Base-by-base conservation (phyloP, 2,888 invertebrate genomes). In the Eueremaeus valkanovi region DNA sequence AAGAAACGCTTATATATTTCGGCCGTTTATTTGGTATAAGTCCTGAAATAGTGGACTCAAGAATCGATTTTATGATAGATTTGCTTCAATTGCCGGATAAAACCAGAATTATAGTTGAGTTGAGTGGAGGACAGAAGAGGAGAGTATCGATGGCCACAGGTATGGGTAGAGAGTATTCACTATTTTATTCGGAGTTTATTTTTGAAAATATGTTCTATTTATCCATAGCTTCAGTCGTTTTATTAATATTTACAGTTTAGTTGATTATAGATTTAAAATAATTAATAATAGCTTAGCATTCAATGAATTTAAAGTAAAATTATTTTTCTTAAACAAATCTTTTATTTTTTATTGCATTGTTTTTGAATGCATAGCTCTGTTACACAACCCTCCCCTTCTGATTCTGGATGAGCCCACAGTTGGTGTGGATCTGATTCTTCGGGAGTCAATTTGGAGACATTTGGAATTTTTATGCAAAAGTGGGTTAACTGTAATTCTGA, bases 1-100 rank as follows among this genome's bases (percentile, higher is more conserved):
- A 90, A 79, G 95, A 96, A 84, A 95, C 95, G 0, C 91, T 96
- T 91, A 90, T 92, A 89, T 95, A 95, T 84, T 96, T 95, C 85
- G 95, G 95, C 61, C 92, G 94, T 89, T 92, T 96, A 82, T 94
- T 94, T 84, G 92, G 93, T 79, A 95, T 95, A 95, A 87, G 89
- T 82, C 90, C 90, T 42, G 83, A 87, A 33, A 91, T 93, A 85
- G 93, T 95, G 80, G 85, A 87, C 74, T 90, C 91, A 79, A 87
- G 95, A 80, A 88, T 92, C 79, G 88, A 90, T 81, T 95, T 95
- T 84, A 86, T 95, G 24, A 85, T 95, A 40, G 92, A 93, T 83
- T 95, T 95, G 84, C 87, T 96, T 68, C 93, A 95, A 84, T 85
- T 96, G 82, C 95, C 95, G 61, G 90, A 92, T 80, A 90, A 91